These are phyloP conservation scores for Pteria penguin DNA, from an alignment of 2,888 invertebrate species.

Conservation along the genomic window DNA sequence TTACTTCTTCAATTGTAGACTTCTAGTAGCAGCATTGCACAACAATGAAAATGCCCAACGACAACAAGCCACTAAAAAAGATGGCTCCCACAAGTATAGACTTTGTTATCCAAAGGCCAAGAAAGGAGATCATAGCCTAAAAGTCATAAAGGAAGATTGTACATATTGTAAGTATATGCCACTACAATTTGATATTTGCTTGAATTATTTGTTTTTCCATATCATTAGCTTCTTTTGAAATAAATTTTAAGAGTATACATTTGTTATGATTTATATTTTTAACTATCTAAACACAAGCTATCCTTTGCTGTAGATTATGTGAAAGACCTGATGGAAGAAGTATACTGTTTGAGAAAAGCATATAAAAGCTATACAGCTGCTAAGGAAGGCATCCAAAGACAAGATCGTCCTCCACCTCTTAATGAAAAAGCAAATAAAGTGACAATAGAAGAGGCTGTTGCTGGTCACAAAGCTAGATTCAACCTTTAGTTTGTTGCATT, in stretches of 20 bases:
- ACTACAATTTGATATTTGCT: too few species aligned
- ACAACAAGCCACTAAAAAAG: neutral
- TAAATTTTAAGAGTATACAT: too few species aligned
- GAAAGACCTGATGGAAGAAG: neutral
- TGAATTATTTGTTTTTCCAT: too few species aligned
- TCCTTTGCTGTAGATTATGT: neutral
- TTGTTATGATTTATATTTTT: too few species aligned
- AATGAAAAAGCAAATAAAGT: neutral
- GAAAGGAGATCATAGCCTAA: neutral
- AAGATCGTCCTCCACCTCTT: neutral
- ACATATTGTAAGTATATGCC: neutral
- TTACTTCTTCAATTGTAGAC: conserved; percentile 5
- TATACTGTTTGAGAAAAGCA: neutral
- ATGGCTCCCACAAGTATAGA: neutral
- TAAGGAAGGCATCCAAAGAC: neutral
- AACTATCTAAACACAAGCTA: neutral
- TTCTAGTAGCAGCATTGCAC: conserved; percentile 4
- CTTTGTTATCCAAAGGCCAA: conserved; percentile 14
- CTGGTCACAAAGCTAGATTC: neutral
- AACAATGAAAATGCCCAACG: neutral
- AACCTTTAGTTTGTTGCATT: neutral
- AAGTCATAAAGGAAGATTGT: neutral
- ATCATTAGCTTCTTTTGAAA: too few species aligned
- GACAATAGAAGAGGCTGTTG: neutral
- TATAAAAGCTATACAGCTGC: neutral